Base-by-base conservation (phyloP, 2,113 vertebrate genomes). In the Synodontis membranacea region DNA sequence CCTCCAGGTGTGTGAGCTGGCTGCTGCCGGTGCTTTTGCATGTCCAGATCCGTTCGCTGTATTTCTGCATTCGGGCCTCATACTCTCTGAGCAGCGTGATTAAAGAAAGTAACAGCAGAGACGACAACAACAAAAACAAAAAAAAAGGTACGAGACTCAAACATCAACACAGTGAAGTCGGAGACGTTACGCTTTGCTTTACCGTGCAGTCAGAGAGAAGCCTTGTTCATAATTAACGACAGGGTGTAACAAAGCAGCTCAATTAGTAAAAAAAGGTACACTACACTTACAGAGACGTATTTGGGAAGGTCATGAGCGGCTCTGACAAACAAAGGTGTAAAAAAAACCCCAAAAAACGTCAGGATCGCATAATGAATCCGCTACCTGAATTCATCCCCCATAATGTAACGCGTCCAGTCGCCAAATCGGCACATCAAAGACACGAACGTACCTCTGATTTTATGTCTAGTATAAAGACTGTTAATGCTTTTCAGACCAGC, bases 11-110 rank as follows among this genome's bases (percentile, higher is more conserved):
- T 0, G 98, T 99, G 87, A 99, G 97, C 92, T 99, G 98, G 91
- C 91, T 96, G 94, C 98, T 99, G 91, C 98, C 98, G 0, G 98
- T 99, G 91, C 98, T 99, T 91, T 98, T 99, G 92, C 98, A 99
- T 0, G 97, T 99, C 98, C 98, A 99, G 89, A 99, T 97, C 58
- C 97, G 94, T 82, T 99, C 97, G 1, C 85, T 91, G 91, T 99
- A 99, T 50, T 95, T 95, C 90, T 96, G 93, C 76, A 99, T 86
- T 28, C 98, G 97, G 0, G 96, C 96, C 88, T 99, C 98, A 0
- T 97, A 99, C 86, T 99, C 98, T 94, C 98, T 99, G 94, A 91
- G 5, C 14, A 72, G 89, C 42, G 72, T 39, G 81, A 94, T 99
- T 93, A 98, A 97, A 96, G 97, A 46, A 34, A 23, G 21, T 17